Base-by-base conservation (phyloP, 2,888 invertebrate species). In the Anarsia innoxiella region DNA sequence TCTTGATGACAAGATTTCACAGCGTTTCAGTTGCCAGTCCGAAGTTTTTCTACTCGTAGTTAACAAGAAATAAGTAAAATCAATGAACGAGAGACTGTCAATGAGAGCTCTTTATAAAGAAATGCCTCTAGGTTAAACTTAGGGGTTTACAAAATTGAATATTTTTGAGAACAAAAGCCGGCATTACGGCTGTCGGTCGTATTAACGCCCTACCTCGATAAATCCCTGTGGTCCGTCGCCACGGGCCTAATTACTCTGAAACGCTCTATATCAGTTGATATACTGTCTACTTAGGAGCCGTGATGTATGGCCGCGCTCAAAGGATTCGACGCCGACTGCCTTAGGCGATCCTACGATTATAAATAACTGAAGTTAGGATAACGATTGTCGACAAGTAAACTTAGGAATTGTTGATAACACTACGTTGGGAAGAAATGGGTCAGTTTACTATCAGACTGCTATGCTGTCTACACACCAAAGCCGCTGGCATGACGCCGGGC, bases 151-250 rank as follows among this genome's bases (percentile, higher is more conserved):
- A 63, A 72, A 78, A 83, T 80, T 82, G 79, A 79, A 76, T 77
- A 71, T 77, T 62, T 64, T 53, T 46, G 60, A 71, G 78, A 83
- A 82, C 80, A 80, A 83, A 79, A 69, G 79, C 73, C 77, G 74
- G 78, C 71, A 69, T 61, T 63, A 79, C 73, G 82, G 74, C 72
- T 80, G 82, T 83, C 83, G 67, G 74, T 48, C 67, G 70, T 64
- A 82, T 83, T 83, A 80, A 77, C 79, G 80, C 77, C 78, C 77
- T 68, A 70, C n/a, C 71, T 71, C 77, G 67, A 82, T 83, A 83
- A 84, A 84, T 83, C 76, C 76, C 65, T 73, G 73, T 68, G 76
- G 73, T 78, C 77, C 71, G 80, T 82, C 83, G 82, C 84, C 76
- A 82, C 56, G 49, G 83, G 84, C 73, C 84, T 84, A 84, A 84